These are phyloP conservation scores for Drosophila albomicans DNA, from an alignment of 1,140 invertebrate genomes.

Conservation along the genomic window DNA sequence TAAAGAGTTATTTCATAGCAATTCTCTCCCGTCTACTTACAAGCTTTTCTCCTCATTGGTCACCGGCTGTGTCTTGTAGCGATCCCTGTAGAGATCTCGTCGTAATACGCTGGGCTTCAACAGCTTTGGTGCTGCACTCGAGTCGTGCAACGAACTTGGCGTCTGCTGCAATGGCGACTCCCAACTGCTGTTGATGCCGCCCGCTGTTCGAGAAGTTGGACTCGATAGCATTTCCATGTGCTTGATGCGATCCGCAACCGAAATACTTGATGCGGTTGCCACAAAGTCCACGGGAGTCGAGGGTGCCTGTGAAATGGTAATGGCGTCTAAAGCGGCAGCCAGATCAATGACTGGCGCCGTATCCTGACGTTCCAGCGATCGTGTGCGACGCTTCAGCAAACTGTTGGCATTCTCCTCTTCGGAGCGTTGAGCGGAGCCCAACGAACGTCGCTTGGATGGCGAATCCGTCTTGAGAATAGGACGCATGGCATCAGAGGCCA, in stretches of 20 bases:
- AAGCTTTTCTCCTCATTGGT: constrained; percentile 87
- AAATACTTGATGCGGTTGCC: constrained; percentile 57
- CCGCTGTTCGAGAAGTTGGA: constrained; percentile 31
- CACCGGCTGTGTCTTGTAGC: constrained; percentile 89
- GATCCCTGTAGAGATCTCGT: constrained; percentile 86
- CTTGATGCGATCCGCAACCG: constrained; percentile 82
- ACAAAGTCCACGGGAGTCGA: constrained; percentile 59
- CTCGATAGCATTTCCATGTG: constrained; percentile 80
- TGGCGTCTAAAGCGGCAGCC: constrained; percentile 74
- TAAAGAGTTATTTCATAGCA: not conserved
- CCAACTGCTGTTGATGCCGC: constrained; percentile 64
- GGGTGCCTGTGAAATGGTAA: constrained; percentile 58
- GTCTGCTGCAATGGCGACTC: constrained; percentile 66
- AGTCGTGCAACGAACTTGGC: constrained; percentile 3
- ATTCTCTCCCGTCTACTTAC: constrained; percentile 51
- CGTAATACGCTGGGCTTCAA: constrained; percentile 84
- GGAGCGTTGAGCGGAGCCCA: constrained; percentile 32
- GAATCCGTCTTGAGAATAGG: constrained; percentile 80
- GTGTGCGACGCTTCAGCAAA: constrained; percentile 77
- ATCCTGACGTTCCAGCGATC: constrained; percentile 77
- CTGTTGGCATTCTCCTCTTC: constrained; percentile 19
- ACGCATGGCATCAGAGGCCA: constrained; percentile 41
- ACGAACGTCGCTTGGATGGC: constrained; percentile 75
- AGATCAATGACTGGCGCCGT: constrained; percentile 62
- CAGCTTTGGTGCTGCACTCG: constrained; percentile 73